Evolutionary conservation across 23 tunicate species (phyloP), one percentile per base, ranked within the genome.

Genomic region (Clavelina lepadiformis): DNA sequence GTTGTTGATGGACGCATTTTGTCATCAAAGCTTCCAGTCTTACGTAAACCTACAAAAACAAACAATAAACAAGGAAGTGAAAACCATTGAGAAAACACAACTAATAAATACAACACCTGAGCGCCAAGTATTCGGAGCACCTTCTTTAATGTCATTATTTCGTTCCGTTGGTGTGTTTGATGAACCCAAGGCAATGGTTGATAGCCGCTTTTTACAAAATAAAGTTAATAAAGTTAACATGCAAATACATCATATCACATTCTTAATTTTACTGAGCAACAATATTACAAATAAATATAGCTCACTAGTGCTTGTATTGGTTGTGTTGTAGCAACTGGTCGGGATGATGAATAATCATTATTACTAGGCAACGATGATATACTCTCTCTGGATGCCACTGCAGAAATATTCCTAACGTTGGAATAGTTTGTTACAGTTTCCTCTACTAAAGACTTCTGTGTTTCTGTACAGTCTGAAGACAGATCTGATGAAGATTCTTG

Each of bases 1-100:
- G n/a, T n/a, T n/a, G n/a, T n/a, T n/a, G n/a, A n/a, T n/a, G n/a
- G n/a, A n/a, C 71, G 41, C 68, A 36, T 45, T 55, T 88, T 88
- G 20, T 88, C 96, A 47, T 82, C 91, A 32, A 88, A 88, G 61
- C 86, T 79, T 0, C 82, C 81, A n/a, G 96, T 79, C 67, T 88
- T 88, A 30, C 96, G 71, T 6, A 79, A 52, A 38, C 96, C 96
- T 88, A 58, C n/a, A 29, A 30, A 31, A 8, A 31, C 44, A 33
- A 58, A 4, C 11, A 15, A 41, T 15, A 41, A 41, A 41, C 49
- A 41, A 8, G 15, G 49, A 11, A 41, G 11, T 15, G 13, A 41
- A 41, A 41, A 11, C 13, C 49, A 8, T 41, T 8, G 49, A 41
- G 49, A 41, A 41, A 41, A 15, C 49, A 8, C 49, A 15, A 41